A percentile compares a stretch with the other conserved stretches of the same genome.
phyloP scores from a whole-genome alignment of 2,888 invertebrate genomes.

The Rhingia rostrata region DNA sequence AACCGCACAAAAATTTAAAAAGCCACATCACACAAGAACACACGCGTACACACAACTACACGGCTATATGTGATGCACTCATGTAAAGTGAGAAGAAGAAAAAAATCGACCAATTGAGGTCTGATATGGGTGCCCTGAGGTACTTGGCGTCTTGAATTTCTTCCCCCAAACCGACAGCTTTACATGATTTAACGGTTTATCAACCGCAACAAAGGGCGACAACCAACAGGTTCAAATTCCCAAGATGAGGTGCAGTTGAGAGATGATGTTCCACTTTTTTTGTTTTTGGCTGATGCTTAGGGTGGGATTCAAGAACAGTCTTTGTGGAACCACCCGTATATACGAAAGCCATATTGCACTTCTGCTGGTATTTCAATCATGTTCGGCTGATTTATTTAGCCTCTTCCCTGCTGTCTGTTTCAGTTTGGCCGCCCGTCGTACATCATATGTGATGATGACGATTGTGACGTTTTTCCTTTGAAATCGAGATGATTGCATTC shows the following conservation, averaged over 20 bases:
- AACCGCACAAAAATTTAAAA: conserved; percentile 53
- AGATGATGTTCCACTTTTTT: conserved; percentile 2
- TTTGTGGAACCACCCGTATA: conserved; percentile 30
- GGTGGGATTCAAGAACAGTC: conserved; percentile 15
- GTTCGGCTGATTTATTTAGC: conserved; percentile 67
- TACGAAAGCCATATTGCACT: conserved; percentile 64
- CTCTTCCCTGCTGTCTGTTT: conserved; percentile 25
- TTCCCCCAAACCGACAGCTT: conserved; percentile 5
- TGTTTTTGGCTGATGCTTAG: conserved; percentile 8
- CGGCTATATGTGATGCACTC: neutral
- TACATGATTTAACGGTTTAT: conserved; percentile 74
- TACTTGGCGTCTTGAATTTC: conserved; percentile 25
- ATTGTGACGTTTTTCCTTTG: conserved; percentile 74
- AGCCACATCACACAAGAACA: conserved; percentile 51
- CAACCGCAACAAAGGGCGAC: conserved; percentile 68
- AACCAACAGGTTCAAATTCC: conserved; percentile 70
- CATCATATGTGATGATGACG: conserved; percentile 68
- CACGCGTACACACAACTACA: too few species aligned
- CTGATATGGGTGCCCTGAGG: conserved; percentile 55
- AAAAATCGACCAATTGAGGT: conserved; percentile 16
- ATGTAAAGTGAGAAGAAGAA: neutral
- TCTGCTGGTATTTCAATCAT: conserved; percentile 68
- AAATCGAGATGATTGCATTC: conserved; percentile 74
- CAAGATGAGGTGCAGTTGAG: conserved; percentile 55
- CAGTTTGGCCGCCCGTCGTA: conserved; percentile 18